These are phyloP conservation scores for Megathymus violae DNA, from an alignment of 1,140 invertebrate species.

Conservation along the genomic window DNA sequence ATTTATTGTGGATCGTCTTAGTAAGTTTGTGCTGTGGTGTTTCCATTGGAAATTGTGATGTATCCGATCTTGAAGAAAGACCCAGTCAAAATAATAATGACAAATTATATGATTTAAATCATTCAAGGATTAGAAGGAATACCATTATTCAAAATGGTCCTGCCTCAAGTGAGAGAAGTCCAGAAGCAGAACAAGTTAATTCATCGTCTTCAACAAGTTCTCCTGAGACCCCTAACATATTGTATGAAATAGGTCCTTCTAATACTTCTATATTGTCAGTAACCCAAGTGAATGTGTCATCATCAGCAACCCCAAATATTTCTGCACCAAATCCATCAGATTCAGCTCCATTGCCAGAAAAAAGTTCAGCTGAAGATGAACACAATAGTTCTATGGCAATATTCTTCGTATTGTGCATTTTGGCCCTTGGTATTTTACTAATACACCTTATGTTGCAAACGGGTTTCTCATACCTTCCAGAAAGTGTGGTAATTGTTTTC, in stretches of 20 bases:
- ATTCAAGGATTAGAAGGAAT: conserved; percentile 63
- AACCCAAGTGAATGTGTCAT: conserved; percentile 61
- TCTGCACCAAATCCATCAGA: conserved; percentile 86
- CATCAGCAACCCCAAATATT: conserved; percentile 59
- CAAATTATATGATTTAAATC: conserved; percentile 12
- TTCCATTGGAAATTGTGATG: conserved; percentile 7
- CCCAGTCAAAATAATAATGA: conserved; percentile 13
- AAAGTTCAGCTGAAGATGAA: conserved; percentile 96
- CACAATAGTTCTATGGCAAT: conserved; percentile 98
- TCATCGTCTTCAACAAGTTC: conserved; percentile 47
- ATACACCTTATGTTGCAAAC: conserved; percentile 98
- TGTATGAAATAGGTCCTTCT: conserved; percentile 62
- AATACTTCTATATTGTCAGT: conserved; percentile 60
- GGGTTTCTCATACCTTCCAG: conserved; percentile 98
- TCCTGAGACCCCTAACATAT: conserved; percentile 56
- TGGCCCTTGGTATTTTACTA: conserved; percentile 95
- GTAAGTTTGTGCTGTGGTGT: conserved; percentile 1
- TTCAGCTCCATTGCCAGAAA: conserved; percentile 89
- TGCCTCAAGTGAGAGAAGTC: conserved; percentile 61
- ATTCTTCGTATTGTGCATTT: conserved; percentile 97
- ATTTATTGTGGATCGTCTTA: conserved; percentile 28
- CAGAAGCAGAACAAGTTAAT: conserved; percentile 44
- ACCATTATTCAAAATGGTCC: conserved; percentile 44
- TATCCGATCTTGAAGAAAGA: not conserved
- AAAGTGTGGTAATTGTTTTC: conserved; percentile 98